phyloP scores from a whole-genome alignment of 1,140 invertebrate genomes.

The Drosophila ambigua region DNA sequence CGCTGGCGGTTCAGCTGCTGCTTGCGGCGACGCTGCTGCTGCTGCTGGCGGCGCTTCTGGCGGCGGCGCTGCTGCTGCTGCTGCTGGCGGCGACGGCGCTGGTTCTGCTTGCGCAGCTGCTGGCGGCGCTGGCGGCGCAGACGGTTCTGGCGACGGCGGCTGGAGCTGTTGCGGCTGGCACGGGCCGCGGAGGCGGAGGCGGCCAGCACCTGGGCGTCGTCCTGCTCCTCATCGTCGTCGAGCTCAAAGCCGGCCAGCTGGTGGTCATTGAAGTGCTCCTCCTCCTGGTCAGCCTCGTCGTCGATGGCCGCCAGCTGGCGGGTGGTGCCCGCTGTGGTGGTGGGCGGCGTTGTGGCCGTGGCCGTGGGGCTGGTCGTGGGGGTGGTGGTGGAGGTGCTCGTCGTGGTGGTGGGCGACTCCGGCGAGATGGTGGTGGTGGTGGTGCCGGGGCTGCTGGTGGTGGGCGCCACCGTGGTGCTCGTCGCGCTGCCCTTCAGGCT shows the following conservation, averaged over 20 bases:
- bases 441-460: slow-evolving; percentile 21
- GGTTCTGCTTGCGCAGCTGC: slow-evolving; percentile 47
- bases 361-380: not conserved
- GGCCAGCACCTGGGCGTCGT: slow-evolving; percentile 3
- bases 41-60: slow-evolving; percentile 54
- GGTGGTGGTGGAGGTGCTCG: not conserved
- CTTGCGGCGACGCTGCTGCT: slow-evolving; percentile 61
- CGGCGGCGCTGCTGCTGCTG: slow-evolving; percentile 51
- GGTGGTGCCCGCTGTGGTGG: not conserved
- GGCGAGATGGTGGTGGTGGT: slow-evolving; percentile 7
- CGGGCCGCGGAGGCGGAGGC: not conserved
- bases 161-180: slow-evolving; percentile 21
- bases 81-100: slow-evolving; percentile 39
- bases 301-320: slow-evolving; percentile 13
- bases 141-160: slow-evolving; percentile 41
- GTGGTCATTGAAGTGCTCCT: slow-evolving; percentile 4
- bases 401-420: not conserved
- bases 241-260: slow-evolving; percentile 5
- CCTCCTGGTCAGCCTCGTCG: slow-evolving; percentile 25
- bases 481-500: slow-evolving; percentile 20
- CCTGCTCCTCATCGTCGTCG: slow-evolving; percentile 16
- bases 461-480: slow-evolving; percentile 9
- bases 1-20: slow-evolving; percentile 56
- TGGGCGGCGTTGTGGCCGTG: not conserved
- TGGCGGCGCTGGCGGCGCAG: slow-evolving; percentile 51